Evolutionary conservation across 1,140 invertebrate genomes (phyloP), one percentile per base, ranked within the genome.

Genomic region (Rhopalosiphum padi): DNA sequence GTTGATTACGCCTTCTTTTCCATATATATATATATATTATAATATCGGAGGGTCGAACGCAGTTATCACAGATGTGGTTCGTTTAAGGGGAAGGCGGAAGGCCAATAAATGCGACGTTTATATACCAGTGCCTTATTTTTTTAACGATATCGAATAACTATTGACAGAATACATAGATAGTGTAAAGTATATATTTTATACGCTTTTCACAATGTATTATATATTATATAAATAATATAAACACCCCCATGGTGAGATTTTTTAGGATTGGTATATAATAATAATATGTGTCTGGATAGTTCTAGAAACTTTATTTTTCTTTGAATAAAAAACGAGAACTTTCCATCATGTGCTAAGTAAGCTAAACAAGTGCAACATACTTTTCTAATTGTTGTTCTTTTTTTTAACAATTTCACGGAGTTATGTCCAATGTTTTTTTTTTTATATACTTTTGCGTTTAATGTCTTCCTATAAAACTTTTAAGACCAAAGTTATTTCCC

Each of bases 351-450:
- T n/a, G 60, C n/a, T 77, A 77, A 68, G 60, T 68, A 68, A 77
- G 30, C n/a, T 77, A 77, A 77, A 77, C n/a, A n/a, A 77, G 60
- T 77, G n/a, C 60, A 77, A 77, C 60, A 77, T 77, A 77, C 60
- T 77, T 77, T 77, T 77, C 60, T 77, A 77, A 77, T 77, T 77
- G 60, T n/a, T 77, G 60, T 77, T 77, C 15, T 77, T 77, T 77
- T 51, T 77, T 77, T 77, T n/a, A n/a, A 77, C 30, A 35, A 35
- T 77, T 77, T 77, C n/a, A n/a, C 30, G 30, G 60, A 77, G 60
- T 77, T 77, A 77, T 77, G 60, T 77, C 21, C 60, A 2, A n/a
- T n/a, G 1, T 60, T 60, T 77, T 77, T 77, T 77, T n/a, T n/a
- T 15, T n/a, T 35, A n/a, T 35, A n/a, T 77, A 77, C 30, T 77